Conservation (phyloP, 2,888 invertebrate species). For the Catocala nupta region DNA sequence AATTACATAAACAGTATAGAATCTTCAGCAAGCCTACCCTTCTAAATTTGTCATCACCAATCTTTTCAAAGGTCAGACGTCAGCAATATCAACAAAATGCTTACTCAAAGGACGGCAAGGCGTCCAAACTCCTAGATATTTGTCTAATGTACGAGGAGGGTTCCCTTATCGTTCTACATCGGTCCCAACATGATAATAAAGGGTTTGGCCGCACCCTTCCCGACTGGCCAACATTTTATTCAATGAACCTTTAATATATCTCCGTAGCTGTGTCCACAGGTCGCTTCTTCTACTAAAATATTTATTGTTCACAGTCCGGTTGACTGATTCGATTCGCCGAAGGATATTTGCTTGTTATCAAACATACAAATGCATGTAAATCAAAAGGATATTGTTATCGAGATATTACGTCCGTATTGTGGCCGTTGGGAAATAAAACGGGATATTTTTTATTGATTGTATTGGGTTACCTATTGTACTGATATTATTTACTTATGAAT, state of each 20-base stretch:
- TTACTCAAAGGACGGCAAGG: constrained; percentile 29
- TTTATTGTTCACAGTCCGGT: constrained; percentile 46
- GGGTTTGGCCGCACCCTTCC: constrained; percentile 58
- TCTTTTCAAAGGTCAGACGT: not conserved
- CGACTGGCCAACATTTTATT: constrained; percentile 69
- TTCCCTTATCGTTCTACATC: constrained; percentile 62
- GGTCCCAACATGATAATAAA: constrained; percentile 73
- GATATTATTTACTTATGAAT: too few relatives aligned
- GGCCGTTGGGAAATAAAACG: not conserved
- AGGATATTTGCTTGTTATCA: constrained; percentile 42
- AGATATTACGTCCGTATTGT: constrained; percentile 8
- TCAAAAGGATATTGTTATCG: constrained; percentile 30
- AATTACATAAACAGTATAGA: not conserved
- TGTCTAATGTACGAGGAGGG: constrained; percentile 59
- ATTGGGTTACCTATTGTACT: too few relatives aligned
- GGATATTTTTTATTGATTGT: too few relatives aligned
- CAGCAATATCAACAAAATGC: constrained; percentile 26
- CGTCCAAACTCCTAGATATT: constrained; percentile 56
- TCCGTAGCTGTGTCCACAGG: constrained; percentile 29
- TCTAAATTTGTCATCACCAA: not conserved
- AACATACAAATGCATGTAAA: constrained; percentile 35
- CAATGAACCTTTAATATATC: constrained; percentile 74
- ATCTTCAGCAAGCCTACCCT: not conserved
- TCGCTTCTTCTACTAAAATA: constrained; percentile 46
- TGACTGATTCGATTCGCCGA: constrained; percentile 49